Evolutionary conservation across 2,888 invertebrate species (phyloP).

Genomic region (Aricia artaxerxes): DNA sequence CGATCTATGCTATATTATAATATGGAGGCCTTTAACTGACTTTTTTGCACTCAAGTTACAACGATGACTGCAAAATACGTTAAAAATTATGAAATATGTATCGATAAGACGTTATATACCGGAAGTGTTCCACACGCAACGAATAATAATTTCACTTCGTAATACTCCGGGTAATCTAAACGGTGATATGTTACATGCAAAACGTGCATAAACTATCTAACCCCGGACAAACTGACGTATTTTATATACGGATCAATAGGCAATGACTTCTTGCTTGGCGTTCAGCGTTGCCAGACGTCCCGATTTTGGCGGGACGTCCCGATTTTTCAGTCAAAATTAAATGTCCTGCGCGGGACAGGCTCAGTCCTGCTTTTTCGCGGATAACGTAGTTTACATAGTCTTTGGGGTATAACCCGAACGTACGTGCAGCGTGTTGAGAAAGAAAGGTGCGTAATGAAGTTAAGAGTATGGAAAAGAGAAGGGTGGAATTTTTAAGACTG

Average conservation of each 20-base stretch:
- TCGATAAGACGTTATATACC: slow-evolving; percentile 23
- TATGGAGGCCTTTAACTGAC: background rate
- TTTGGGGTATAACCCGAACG: no score
- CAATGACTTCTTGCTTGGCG: background rate
- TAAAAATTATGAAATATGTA: slow-evolving; percentile 20
- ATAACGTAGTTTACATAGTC: no score
- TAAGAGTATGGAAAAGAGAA: no score
- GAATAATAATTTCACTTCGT: slow-evolving; percentile 28
- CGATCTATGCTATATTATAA: background rate
- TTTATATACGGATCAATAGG: slow-evolving; percentile 16
- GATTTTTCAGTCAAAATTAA: no score
- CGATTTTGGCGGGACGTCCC: no score
- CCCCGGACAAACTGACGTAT: slow-evolving; percentile 13
- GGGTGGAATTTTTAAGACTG: no score
- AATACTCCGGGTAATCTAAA: slow-evolving; percentile 28
- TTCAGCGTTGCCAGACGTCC: no score
- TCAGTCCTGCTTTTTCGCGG: no score
- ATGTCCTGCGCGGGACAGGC: no score
- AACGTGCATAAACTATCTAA: slow-evolving; percentile 23
- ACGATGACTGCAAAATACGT: slow-evolving; percentile 18
- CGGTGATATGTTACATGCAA: slow-evolving; percentile 28
- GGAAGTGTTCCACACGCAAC: slow-evolving; percentile 29
- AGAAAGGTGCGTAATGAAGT: no score
- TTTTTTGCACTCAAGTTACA: background rate
- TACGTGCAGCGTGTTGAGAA: no score